Base-by-base conservation (phyloP, 1,140 invertebrate genomes). In the Callitettix versicolor region DNA sequence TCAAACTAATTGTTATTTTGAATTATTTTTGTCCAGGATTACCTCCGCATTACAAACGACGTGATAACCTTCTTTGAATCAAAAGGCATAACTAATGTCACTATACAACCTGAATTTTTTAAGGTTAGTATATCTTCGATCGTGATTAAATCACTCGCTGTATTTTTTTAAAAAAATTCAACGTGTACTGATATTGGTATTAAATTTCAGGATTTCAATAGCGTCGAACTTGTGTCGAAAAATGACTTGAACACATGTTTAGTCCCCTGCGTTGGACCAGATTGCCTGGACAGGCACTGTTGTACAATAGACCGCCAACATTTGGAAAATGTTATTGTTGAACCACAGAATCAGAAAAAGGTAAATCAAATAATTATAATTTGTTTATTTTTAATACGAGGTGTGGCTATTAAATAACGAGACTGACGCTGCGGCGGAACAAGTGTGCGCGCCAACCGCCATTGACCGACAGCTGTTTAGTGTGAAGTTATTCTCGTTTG, bases 31-130 rank as follows among this genome's bases (percentile, higher is more conserved):
- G 71, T 73, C 20, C 59, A 82, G 74, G 79, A 80, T 33, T 86
- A 84, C 58, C 65, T 74, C 22, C 72, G 68, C 62, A 80, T 82
- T 24, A 81, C 77, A 17, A 73, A 81, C 41, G 74, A 79, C 43
- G 73, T 86, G 2, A 79, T 75, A 3, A 69, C 76, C 1, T 88
- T 86, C 67, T 86, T 89, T 59, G 67, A 77, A 6, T 76, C 81
- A 52, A 81, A 86, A 65, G 85, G 85, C 3, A 85, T 89, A 34
- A 80, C 80, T 2, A 78, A 82, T 60, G 79, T 86, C 2, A 88
- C 86, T 1, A 80, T 88, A 62, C 85, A 89, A 63, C 85, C 86
- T 1, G 86, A 89, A 71, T 88, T 89, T 65, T 70, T 73, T 55
- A 69, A 70, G 56, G 70, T 71, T 64, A 43, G 44, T 36, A 22